Percentiles rank a stretch among this genome's conserved stretches.
Conservation (phyloP, 2,113 vertebrate genomes). For the Actenoides lindsayi region DNA sequence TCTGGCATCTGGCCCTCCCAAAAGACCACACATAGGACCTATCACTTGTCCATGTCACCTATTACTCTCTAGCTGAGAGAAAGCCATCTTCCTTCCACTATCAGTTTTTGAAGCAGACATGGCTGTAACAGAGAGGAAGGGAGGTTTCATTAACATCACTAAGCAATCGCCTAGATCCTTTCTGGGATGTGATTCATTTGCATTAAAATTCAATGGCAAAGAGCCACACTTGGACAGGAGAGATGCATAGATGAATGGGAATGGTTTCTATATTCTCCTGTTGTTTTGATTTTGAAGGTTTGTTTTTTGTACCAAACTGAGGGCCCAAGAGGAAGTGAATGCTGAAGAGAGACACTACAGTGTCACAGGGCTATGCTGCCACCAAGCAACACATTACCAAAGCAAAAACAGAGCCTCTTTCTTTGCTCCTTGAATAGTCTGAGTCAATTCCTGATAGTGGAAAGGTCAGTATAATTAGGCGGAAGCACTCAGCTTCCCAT, state of each 20-base stretch:
- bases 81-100: background rate
- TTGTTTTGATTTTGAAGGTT: background rate
- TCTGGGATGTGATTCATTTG: background rate
- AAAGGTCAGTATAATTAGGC: slow-evolving; percentile 61
- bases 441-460: background rate
- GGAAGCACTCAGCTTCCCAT: background rate
- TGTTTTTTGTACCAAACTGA: background rate
- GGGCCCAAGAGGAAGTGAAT: background rate
- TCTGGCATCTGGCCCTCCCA: background rate
- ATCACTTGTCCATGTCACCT: fast-evolving
- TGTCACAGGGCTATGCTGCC: background rate
- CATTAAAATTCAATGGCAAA: slow-evolving; percentile 1
- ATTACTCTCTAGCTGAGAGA: background rate
- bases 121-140: background rate
- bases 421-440: slow-evolving; percentile 14
- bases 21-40: fast-evolving
- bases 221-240: background rate
- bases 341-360: background rate
- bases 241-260: background rate
- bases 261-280: background rate
- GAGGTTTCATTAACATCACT: background rate
- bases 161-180: background rate
- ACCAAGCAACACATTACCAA: background rate
- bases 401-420: slow-evolving; percentile 25
- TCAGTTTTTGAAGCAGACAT: background rate